Conservation (phyloP, 30 jellyfish, hydroid and myxozoan genomes). For the Aurelia aurita complex sp. Pacific region DNA sequence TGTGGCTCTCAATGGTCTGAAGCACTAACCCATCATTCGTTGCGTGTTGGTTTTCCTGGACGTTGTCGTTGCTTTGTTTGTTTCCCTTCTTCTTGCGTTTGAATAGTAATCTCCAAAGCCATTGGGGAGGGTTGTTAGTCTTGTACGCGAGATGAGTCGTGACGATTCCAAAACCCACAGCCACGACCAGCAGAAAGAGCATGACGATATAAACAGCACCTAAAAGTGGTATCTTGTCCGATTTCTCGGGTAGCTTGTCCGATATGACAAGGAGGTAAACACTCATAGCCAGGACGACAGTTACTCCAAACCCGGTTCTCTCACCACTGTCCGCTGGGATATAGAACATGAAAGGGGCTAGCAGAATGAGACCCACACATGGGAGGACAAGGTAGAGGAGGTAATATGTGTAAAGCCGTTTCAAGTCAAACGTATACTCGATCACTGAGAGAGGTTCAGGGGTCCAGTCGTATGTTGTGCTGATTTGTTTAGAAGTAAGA, state of each 20-base stretch:
- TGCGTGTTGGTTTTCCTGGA: constrained; percentile 25
- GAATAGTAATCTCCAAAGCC: constrained; percentile 50
- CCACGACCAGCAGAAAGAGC: constrained; percentile 55
- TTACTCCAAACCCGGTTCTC: constrained; percentile 87
- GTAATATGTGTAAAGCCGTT: constrained; percentile 47
- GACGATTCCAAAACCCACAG: constrained; percentile 44
- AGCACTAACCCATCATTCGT: constrained; percentile 34
- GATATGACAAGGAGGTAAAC: constrained; percentile 91
- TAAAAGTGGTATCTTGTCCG: constrained; percentile 81
- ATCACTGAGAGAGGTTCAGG: constrained; percentile 44
- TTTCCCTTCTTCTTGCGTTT: constrained; percentile 14
- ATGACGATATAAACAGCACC: constrained; percentile 72
- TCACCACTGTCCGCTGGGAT: constrained; percentile 95
- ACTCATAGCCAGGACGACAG: constrained; percentile 78
- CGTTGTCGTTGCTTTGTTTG: not conserved
- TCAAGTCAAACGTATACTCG: constrained; percentile 43
- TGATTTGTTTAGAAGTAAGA: constrained; percentile 12
- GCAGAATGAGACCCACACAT: constrained; percentile 50
- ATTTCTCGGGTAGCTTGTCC: constrained; percentile 87
- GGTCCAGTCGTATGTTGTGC: constrained; percentile 23
- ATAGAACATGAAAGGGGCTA: constrained; percentile 70
- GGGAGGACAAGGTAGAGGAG: constrained; percentile 84
- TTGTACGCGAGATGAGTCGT: constrained; percentile 46
- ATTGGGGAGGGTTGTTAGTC: constrained; percentile 51
- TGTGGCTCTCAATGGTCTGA: constrained; percentile 4